Base-by-base conservation (phyloP, 1,140 invertebrate species). In the Aphaenogaster ashmeadi region DNA sequence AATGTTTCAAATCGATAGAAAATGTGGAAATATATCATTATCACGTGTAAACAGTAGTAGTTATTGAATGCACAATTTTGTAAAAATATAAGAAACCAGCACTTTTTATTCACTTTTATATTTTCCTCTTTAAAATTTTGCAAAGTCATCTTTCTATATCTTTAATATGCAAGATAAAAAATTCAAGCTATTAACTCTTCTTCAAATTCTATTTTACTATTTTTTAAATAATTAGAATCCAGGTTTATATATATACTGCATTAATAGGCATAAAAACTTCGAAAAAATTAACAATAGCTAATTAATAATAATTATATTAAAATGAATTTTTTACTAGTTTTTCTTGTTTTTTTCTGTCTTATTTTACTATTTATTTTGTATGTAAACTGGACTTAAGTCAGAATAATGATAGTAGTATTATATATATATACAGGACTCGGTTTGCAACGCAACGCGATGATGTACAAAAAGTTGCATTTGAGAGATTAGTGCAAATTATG, bases 401-500 rank as follows among this genome's bases (percentile, higher is more conserved):
- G 38, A 83, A 47, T 47, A 60, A 67, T 66, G 47, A 67, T 56
- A 56, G 33, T 41, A 74, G 50, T 81, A 27, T 27, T 27, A 27
- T 27, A 27, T 27, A 27, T 27, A 69, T 69, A 58, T 72, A 83
- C 38, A 83, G 41, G 66, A 74, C n/a, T 47, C 54, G 27, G 13
- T 83, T 47, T 44, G 18, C 41, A 74, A 83, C 36, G 58, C 58
- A 58, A 71, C 11, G 9, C 3, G 21, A 71, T 44, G 27, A 83
- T 69, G 18, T 69, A 81, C 11, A 33, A 83, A 89, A 86, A 81
- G 11, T 69, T 81, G 71, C 50, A 38, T 47, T 72, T 79, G 38
- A 74, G 41, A 79, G 58, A 47, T 88, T 78, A 87, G 41, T 69
- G 21, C 18, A 52, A 38, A 50, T 67, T 79, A 90, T 86, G 52